A percentile compares a stretch with the other conserved stretches of the same genome.
These are phyloP conservation scores for Donacobius atricapilla DNA, from an alignment of 2,113 vertebrate genomes.

Conservation along the genomic window DNA sequence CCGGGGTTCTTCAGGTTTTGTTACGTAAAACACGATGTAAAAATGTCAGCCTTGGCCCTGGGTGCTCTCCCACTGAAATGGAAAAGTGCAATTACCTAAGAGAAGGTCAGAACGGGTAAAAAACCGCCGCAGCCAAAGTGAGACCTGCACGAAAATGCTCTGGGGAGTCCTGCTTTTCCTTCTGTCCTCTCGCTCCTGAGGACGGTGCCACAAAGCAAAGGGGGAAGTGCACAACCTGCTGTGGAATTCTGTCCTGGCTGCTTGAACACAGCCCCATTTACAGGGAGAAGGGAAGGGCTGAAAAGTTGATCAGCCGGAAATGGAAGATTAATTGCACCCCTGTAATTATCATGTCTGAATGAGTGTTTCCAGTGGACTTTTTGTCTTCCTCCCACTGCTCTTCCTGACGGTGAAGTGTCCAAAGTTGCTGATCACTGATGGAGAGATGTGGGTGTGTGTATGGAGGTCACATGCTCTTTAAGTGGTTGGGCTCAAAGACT, in stretches of 20 bases:
- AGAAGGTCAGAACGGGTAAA: neutral
- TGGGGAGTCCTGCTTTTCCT: neutral
- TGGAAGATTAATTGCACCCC: neutral
- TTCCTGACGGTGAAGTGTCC: neutral
- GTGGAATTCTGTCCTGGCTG: neutral
- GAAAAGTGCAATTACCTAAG: neutral
- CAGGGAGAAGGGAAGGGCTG: neutral
- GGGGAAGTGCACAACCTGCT: neutral
- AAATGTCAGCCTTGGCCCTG: neutral
- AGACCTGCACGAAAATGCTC: neutral
- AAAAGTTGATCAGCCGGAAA: neutral
- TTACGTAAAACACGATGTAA: rapidly evolving
- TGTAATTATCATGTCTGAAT: constrained; percentile 21
- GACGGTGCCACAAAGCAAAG: neutral
- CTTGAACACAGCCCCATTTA: neutral
- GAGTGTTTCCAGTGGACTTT: neutral
- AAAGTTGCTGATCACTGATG: neutral
- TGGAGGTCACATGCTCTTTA: neutral
- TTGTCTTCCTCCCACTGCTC: neutral
- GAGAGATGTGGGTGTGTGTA: neutral
- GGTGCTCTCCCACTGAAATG: neutral
- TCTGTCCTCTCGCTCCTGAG: rapidly evolving
- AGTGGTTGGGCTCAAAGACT: neutral
- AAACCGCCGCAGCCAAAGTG: neutral
- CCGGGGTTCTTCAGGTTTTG: rapidly evolving